Conservation (phyloP, 2,888 invertebrate species). For the Strigamia maritima region DNA sequence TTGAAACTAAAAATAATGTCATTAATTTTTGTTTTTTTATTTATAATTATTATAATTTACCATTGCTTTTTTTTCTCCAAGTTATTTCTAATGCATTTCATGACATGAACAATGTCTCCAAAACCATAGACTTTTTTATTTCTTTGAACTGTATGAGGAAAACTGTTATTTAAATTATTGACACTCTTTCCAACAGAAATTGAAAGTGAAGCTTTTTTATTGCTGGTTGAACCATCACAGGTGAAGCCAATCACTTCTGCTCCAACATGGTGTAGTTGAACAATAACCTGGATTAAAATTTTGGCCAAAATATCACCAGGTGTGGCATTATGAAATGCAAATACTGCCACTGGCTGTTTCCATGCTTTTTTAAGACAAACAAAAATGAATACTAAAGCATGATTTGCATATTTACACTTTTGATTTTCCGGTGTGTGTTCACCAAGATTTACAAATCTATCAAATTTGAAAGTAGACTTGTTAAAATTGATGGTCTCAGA, state of each 20-base stretch:
- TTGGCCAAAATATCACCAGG: not conserved
- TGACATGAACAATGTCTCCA: not conserved
- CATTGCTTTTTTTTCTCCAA: not conserved
- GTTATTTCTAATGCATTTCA: slow-evolving; percentile 36
- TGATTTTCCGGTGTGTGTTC: not conserved
- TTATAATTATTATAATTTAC: not conserved
- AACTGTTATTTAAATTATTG: not conserved
- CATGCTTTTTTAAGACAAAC: not conserved
- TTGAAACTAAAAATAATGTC: too few species aligned
- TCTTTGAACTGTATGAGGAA: not conserved
- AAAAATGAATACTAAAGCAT: not conserved
- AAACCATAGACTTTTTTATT: slow-evolving; percentile 20
- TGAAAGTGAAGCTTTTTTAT: too few species aligned
- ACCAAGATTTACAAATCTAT: not conserved
- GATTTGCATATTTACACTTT: not conserved
- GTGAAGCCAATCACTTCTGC: slow-evolving; percentile 19
- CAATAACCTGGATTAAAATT: not conserved
- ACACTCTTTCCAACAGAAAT: slow-evolving; percentile 2
- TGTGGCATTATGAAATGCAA: not conserved
- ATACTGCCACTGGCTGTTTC: not conserved
- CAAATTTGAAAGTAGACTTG: not conserved
- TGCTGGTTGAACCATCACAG: slow-evolving; percentile 11
- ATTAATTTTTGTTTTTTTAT: too few species aligned
- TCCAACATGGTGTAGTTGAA: not conserved
- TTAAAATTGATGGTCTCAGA: not conserved